A percentile compares a stretch with the other conserved stretches of the same genome.
phyloP scores from a whole-genome alignment of 2,797 vertebrate genomes.

The Poliocrania exsul region DNA sequence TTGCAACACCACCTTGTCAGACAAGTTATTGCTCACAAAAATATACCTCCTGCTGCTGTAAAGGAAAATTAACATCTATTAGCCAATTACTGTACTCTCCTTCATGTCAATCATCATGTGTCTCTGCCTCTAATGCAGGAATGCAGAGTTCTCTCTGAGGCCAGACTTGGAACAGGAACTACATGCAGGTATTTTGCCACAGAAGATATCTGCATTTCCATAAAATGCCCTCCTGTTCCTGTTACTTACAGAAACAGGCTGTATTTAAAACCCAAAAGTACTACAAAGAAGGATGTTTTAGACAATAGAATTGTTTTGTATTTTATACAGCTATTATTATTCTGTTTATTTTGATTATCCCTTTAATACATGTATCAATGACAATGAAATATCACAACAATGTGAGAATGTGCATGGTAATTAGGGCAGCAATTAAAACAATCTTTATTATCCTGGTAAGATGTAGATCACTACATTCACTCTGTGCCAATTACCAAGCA shows the following conservation, averaged over 20 bases:
- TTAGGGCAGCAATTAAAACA: conserved; percentile 52
- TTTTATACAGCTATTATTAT: neutral
- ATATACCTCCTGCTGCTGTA: neutral
- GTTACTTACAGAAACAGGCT: neutral
- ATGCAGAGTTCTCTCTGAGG: neutral
- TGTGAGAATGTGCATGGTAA: conserved; percentile 4
- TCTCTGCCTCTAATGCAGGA: neutral
- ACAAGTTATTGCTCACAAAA: conserved; percentile 37
- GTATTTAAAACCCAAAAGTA: neutral
- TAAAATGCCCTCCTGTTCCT: neutral
- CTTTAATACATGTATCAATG: neutral
- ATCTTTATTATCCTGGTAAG: conserved; percentile 26
- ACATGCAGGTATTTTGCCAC: neutral
- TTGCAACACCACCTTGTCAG: conserved; percentile 41
- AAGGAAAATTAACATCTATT: conserved; percentile 13
- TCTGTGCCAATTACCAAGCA: conserved; percentile 46
- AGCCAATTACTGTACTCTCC: conserved; percentile 11
- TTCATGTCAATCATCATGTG: neutral
- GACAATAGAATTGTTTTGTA: neutral
- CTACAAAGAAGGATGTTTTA: neutral
- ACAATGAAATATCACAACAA: neutral
- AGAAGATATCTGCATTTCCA: neutral
- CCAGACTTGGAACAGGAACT: neutral
- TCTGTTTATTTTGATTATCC: neutral
- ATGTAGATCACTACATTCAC: conserved; percentile 44